These are phyloP conservation scores for Hemicrepidius hirtus DNA, from an alignment of 2,888 invertebrate genomes.

Conservation along the genomic window DNA sequence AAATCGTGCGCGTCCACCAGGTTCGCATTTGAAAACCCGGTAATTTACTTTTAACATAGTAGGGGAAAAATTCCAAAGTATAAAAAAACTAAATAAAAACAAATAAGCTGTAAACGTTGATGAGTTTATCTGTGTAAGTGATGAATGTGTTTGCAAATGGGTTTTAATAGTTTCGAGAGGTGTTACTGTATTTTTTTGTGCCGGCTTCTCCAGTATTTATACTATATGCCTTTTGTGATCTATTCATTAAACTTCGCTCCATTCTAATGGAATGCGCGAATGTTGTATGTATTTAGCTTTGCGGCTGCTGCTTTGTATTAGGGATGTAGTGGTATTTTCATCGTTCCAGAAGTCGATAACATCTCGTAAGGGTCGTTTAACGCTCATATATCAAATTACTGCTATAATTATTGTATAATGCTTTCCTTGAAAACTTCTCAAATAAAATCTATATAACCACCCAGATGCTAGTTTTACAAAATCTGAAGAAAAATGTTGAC, in stretches of 20 bases:
- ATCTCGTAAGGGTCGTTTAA: neutral
- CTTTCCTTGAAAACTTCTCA: too few relatives aligned
- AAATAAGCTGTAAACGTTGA: conserved; percentile 1
- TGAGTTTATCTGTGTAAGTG: conserved; percentile 25
- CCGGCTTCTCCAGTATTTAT: conserved; percentile 4
- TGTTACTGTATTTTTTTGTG: conserved; percentile 6
- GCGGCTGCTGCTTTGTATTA: neutral
- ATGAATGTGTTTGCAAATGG: conserved; percentile 17
- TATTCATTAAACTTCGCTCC: neutral
- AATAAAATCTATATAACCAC: too few relatives aligned
- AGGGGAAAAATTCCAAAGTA: neutral
- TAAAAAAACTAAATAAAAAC: conserved; percentile 5
- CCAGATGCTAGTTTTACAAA: too few relatives aligned
- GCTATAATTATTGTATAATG: too few relatives aligned
- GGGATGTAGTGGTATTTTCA: conserved; percentile 3
- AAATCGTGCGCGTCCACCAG: conserved; percentile 10
- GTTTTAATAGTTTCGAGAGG: conserved; percentile 10
- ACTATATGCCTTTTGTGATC: conserved; percentile 1
- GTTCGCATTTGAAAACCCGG: conserved; percentile 2
- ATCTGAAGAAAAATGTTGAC: too few relatives aligned
- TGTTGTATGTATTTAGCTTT: conserved; percentile 7
- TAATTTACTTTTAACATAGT: neutral
- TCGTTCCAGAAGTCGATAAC: neutral
- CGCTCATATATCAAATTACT: too few relatives aligned
- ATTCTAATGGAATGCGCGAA: neutral